phyloP scores from a whole-genome alignment of 2,888 invertebrate species.

The Cephonodes hylas region DNA sequence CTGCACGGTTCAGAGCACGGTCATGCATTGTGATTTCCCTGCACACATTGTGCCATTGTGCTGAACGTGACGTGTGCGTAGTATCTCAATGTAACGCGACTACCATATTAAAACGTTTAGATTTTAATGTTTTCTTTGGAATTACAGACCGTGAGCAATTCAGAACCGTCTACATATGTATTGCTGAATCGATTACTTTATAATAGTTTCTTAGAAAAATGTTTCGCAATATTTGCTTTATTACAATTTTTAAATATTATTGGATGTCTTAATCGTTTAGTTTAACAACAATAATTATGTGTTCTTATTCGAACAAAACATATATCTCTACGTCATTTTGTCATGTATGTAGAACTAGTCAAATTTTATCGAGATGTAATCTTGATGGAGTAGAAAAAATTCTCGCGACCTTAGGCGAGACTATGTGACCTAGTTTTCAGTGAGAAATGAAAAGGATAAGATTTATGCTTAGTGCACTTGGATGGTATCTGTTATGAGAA shows the following conservation, averaged over 20 bases:
- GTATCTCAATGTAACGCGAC: constrained; percentile 1
- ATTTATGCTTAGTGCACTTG: not conserved
- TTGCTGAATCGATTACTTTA: not conserved
- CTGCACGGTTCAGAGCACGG: constrained; percentile 66
- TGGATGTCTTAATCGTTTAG: not conserved
- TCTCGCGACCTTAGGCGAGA: not conserved
- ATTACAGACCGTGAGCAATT: not conserved
- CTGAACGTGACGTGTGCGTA: constrained; percentile 5
- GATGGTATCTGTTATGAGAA: not conserved
- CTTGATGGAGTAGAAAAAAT: not conserved
- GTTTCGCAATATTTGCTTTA: not conserved
- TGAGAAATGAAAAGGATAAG: not conserved
- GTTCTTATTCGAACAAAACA: not conserved
- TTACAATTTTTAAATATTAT: not conserved
- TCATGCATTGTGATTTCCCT: constrained; percentile 64
- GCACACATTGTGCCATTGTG: constrained; percentile 31
- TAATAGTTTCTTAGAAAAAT: not conserved
- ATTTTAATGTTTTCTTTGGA: not conserved
- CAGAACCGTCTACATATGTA: not conserved
- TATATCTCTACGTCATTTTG: not conserved
- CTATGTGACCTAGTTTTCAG: not conserved
- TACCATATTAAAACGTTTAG: not conserved
- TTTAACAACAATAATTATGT: not conserved
- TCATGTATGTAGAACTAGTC: not conserved
- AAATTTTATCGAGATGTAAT: not conserved